Base-by-base conservation (phyloP, 2,888 invertebrate genomes). In the Agonopterix alstromeriana region DNA sequence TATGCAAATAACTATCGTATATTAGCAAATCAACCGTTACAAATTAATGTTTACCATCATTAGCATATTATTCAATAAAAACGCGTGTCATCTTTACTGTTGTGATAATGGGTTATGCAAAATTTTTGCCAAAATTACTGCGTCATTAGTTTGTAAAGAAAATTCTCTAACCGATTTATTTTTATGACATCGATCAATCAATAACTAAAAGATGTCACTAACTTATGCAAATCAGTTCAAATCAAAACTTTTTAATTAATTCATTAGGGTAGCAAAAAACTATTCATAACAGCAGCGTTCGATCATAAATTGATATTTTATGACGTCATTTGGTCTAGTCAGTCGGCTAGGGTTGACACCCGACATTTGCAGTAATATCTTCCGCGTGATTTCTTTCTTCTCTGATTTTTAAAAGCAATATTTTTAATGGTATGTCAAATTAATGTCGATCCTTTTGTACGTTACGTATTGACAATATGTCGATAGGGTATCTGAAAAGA, bases 11-110 rank as follows among this genome's bases (percentile, higher is more conserved):
- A 48, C 44, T 43, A 57, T 67, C 66, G 65, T 73, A 67, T 73
- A 83, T 84, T 84, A 84, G 70, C 86, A 88, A 83, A 87, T 87
- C 85, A 87, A 77, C 87, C 88, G 87, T 87, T 82, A 82, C 86
- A 86, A 87, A 87, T 87, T 82, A 80, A 77, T 88, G 82, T 88
- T 87, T 85, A 86, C 78, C 49, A 58, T 76, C 61, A 86, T 88
- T 86, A 67, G 69, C 87, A 88, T 87, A 86, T 67, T 71, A 67
- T 75, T 73, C 66, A 70, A 81, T 78, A 66, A 76, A 84, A 77
- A 70, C 81, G 68, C 81, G 77, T 80, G 84, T 85, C 86, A 87
- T 77, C 65, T 58, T 69, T 61, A 56, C 62, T 54, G 58, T 62
- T 57, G 54, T 57, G 47, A 52, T 58, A 61, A 63, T 65, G 57